Evolutionary conservation across 2,797 vertebrate genomes (phyloP), one percentile per base, ranked within the genome.

Genomic region (Heteromormyrus szaboi): DNA sequence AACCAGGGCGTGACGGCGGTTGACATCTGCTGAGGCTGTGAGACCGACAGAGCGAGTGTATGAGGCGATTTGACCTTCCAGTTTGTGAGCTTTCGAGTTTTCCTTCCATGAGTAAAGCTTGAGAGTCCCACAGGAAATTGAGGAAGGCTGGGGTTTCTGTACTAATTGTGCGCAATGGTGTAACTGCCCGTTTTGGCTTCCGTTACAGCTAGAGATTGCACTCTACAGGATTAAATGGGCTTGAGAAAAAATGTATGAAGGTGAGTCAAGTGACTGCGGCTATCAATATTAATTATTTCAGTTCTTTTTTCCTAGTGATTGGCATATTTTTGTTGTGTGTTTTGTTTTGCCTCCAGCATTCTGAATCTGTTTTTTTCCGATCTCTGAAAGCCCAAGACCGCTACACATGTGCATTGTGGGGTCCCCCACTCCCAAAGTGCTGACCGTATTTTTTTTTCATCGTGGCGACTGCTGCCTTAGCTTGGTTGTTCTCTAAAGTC

Each of bases 141-240:
- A 68, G 56, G 86, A 50, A 46, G 41, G 33, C 1, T 87, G 86
- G 12, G 37, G 56, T 87, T 48, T 87, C 41, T 87, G 41, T n/a
- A 17, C n/a, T 54, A 87, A 68, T 87, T 46, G 25, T 46, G 9
- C 9, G 0, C n/a, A 5, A 44, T 44, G 48, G 85, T 33, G 11
- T 37, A 87, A 37, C 33, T 59, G 37, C 29, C 54, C 8, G 2
- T 65, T 62, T 65, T 68, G 53, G 54, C 11, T 87, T 41, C 25
- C 9, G 17, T 87, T 65, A 87, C 46, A 59, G 86, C 33, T 86
- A n/a, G n/a, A 86, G 51, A 19, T 87, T 87, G 86, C 37, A 65
- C 56, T 46, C 25, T 65, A n/a, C 56, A 65, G 54, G 37, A 41
- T 46, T 59, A 54, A 59, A 68, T 44, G 37, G 17, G 37, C 9